These are phyloP conservation scores for Neomorphus geoffroyi DNA, from an alignment of 2,797 vertebrate species.

Conservation along the genomic window DNA sequence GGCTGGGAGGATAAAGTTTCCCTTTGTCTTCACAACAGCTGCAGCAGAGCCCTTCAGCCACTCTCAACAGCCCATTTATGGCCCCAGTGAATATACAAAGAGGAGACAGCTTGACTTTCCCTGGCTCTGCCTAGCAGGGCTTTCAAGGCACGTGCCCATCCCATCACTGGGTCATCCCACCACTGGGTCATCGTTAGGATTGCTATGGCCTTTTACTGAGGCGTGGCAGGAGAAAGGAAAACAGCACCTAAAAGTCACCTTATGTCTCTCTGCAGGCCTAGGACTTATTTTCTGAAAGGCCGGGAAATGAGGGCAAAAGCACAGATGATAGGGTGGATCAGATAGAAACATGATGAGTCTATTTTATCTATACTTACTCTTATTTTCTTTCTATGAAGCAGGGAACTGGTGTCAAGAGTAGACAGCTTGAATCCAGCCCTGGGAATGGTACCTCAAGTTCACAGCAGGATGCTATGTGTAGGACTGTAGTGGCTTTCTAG, in stretches of 20 bases:
- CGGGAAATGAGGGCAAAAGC: not conserved
- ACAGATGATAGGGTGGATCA: not conserved
- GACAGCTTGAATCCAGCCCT: not conserved
- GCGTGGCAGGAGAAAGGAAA: not conserved
- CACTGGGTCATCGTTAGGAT: accelerated
- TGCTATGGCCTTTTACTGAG: not conserved
- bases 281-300: not conserved
- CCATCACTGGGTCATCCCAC: not conserved
- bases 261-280: not conserved
- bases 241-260: not conserved
- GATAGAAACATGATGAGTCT: too few relatives aligned
- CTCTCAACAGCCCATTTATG: not conserved
- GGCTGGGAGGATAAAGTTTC: conserved; percentile 6
- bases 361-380: not conserved
- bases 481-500: not conserved
- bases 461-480: not conserved
- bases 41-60: not conserved
- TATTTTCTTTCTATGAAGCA: not conserved
- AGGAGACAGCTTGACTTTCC: not conserved
- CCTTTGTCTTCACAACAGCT: conserved; percentile 28
- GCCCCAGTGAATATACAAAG: not conserved
- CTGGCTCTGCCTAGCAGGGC: not conserved
- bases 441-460: not conserved
- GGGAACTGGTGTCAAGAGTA: not conserved
- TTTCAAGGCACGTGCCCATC: not conserved